Evolutionary conservation across 37 sponge, comb jelly and placozoan genomes (phyloP), one percentile per base, ranked within the genome.

Genomic region (Amphimedon queenslandica): DNA sequence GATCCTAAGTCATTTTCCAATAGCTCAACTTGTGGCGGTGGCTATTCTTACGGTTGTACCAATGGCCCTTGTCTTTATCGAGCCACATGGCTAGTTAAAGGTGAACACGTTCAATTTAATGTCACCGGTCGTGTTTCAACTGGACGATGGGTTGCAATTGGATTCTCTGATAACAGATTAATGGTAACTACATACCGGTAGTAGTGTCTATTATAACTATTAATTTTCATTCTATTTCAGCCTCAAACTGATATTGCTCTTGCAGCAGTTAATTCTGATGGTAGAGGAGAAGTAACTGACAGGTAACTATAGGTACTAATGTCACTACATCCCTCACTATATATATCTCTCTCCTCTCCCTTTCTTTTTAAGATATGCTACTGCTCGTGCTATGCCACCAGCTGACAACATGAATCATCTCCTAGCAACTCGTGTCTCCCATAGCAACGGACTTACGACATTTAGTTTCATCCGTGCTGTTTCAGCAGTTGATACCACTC

Each of bases 381-480:
- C 38, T 23, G 73, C 29, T 35, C 32, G 74, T 31, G 41, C 40
- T 1, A 37, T 67, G 37, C 82, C 87, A 3, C 67, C 66, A 11
- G 58, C 80, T 66, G 87, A 87, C 80, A 41, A 18, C 37, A 70
- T 23, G 18, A 58, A 70, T 29, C 39, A 76, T 61, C 31, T 87
- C n/a, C 24, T 13, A 0, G 33, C 63, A 0, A 31, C 69, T 30
- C 36, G 40, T 3, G 82, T 57, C 11, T 29, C 36, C 0, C 40
- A 38, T 40, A 43, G 64, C 3, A 40, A 76, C 27, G 77, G 82
- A 10, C 6, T 57, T 56, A 80, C 67, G 18, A 75, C 74, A 0
- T 20, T 87, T 42, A 57, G 41, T 3, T 87, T 87, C 63, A 70
- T 55, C 18, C 82, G 87, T 25, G 73, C 82, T 21, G 42, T 80